phyloP scores from a whole-genome alignment of 2,113 vertebrate genomes.

The Typhlomys cinereus region DNA sequence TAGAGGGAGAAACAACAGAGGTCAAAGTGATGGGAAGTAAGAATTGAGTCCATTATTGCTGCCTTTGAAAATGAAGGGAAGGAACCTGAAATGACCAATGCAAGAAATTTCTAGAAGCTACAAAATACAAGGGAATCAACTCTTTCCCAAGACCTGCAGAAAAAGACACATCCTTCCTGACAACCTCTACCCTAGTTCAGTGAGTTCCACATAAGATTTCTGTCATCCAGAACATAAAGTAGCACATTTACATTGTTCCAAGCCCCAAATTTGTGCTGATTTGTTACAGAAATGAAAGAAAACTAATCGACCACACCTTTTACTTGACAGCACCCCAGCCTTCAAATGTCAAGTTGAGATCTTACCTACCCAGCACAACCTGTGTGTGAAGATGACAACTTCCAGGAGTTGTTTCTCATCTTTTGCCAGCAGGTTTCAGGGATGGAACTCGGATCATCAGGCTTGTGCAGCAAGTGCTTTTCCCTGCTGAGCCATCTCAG shows the following conservation, averaged over 20 bases:
- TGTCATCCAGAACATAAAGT: neutral
- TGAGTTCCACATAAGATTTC: neutral
- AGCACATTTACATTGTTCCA: neutral
- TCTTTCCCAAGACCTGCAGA: neutral
- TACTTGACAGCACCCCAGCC: too few relatives aligned
- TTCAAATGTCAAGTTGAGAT: too few relatives aligned
- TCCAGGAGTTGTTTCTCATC: too few relatives aligned
- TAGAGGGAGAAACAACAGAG: neutral
- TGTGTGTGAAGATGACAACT: too few relatives aligned
- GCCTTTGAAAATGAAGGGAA: slow-evolving; percentile 28
- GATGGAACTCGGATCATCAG: too few relatives aligned
- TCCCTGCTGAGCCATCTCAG: neutral
- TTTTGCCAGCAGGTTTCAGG: too few relatives aligned
- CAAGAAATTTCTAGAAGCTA: neutral
- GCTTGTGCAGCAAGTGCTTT: too few relatives aligned
- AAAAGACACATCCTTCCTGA: neutral
- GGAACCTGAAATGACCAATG: neutral
- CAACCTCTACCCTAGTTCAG: neutral
- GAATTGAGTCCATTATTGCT: neutral
- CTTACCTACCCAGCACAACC: too few relatives aligned
- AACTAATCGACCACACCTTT: too few relatives aligned
- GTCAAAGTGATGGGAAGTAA: neutral
- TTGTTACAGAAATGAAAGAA: neutral
- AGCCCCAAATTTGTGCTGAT: neutral
- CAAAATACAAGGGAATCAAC: neutral